Evolutionary conservation across 2,797 vertebrate species (phyloP).

Genomic region (Pseudochaenichthys georgianus): DNA sequence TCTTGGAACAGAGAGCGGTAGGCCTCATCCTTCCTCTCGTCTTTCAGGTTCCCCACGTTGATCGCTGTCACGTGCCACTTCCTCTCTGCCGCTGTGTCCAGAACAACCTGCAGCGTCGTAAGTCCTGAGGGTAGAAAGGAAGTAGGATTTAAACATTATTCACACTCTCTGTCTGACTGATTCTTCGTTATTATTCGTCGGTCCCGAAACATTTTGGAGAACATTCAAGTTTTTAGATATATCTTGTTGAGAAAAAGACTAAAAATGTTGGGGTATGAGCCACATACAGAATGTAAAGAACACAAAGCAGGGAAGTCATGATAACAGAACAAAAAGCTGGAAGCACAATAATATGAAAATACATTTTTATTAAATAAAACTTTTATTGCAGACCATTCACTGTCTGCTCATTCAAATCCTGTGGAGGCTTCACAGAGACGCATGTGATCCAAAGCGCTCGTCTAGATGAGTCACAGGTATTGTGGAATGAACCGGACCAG

Average conservation of each 20-base stretch:
- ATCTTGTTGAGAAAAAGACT: neutral
- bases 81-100: slow-evolving; percentile 97
- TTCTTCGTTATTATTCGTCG: neutral
- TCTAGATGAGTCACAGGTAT: slow-evolving; percentile 70
- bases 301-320: neutral
- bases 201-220: neutral
- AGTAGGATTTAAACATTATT: neutral
- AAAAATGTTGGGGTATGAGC: too few relatives aligned
- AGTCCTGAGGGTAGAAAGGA: slow-evolving; percentile 84
- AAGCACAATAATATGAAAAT: neutral
- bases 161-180: neutral
- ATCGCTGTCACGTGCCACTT: slow-evolving; percentile 99
- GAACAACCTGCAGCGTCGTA: slow-evolving; percentile 95
- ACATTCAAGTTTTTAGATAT: slow-evolving; percentile 1
- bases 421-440: slow-evolving; percentile 35
- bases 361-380: too few relatives aligned
- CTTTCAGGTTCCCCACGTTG: slow-evolving; percentile 99
- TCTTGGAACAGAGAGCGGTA: slow-evolving; percentile 98
- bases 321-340: neutral
- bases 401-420: slow-evolving; percentile 33
- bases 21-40: slow-evolving; percentile 97
- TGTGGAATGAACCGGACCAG: slow-evolving; percentile 57
- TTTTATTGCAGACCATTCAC: slow-evolving; percentile 28
- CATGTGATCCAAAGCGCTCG: slow-evolving; percentile 64
- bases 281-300: neutral